Evolutionary conservation across 2,113 vertebrate genomes (phyloP).

Genomic region (Nibea albiflora): DNA sequence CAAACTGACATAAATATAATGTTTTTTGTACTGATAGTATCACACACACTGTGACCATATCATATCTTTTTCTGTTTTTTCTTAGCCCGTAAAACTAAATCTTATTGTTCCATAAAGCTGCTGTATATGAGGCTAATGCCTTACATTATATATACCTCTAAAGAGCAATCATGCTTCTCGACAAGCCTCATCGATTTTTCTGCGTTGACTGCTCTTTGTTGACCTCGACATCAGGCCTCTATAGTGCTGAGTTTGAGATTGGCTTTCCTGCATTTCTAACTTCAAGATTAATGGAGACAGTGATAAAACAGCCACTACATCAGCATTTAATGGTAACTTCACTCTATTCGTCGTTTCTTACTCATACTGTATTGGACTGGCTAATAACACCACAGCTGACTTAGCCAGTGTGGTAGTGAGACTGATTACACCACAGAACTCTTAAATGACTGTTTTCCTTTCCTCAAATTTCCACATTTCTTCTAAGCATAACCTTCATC

Average conservation of each 20-base stretch:
- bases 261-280: background rate
- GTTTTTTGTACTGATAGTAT: background rate
- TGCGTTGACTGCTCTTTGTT: background rate
- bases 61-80: background rate
- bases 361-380: conserved; percentile 5
- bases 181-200: conserved; percentile 26
- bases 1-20: no score
- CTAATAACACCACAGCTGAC: conserved; percentile 26
- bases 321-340: conserved; percentile 24
- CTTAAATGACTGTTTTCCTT: conserved; percentile 1
- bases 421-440: conserved; percentile 6
- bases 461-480: background rate
- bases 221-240: background rate
- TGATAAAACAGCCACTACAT: conserved; percentile 24
- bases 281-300: conserved; percentile 12
- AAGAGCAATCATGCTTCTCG: conserved; percentile 9
- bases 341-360: background rate
- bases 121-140: background rate
- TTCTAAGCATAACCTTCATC: background rate
- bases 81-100: background rate
- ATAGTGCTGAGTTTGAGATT: conserved; percentile 14
- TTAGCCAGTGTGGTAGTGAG: conserved; percentile 4
- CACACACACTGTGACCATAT: background rate
- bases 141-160: background rate
- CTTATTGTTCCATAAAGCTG: background rate